phyloP scores from a whole-genome alignment of 2,888 invertebrate genomes.

The Bibio marci region DNA sequence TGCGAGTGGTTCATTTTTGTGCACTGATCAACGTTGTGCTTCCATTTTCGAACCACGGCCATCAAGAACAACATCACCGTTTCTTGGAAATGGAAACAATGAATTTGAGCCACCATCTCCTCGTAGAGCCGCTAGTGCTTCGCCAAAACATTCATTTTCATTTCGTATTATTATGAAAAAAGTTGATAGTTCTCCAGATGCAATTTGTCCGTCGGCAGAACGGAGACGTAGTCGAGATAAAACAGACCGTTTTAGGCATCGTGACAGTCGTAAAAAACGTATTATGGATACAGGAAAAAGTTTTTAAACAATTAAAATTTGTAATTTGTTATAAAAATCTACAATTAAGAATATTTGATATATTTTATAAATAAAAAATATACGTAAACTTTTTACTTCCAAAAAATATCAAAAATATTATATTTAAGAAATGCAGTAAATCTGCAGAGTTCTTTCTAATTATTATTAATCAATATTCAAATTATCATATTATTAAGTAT shows the following conservation, averaged over 20 bases:
- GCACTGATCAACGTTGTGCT: conserved; percentile 29
- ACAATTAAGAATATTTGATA: too few species aligned
- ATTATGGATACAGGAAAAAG: conserved; percentile 27
- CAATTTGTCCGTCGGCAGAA: conserved; percentile 22
- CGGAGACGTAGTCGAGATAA: conserved; percentile 23
- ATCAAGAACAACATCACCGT: conserved; percentile 31
- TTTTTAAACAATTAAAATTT: too few species aligned
- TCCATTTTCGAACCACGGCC: conserved; percentile 29
- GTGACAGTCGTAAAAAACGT: conserved; percentile 28
- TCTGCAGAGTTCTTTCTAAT: too few species aligned
- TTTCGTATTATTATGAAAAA: conserved; percentile 59
- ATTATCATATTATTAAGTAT: too few species aligned
- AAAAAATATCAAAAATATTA: too few species aligned
- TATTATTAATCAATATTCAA: too few species aligned
- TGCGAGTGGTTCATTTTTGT: conserved; percentile 23
- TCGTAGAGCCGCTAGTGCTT: conserved; percentile 41
- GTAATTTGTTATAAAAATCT: too few species aligned
- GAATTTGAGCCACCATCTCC: conserved; percentile 38
- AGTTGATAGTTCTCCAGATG: conserved; percentile 46
- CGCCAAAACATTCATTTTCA: conserved; percentile 57
- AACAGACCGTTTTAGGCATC: conserved; percentile 21
- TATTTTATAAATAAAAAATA: too few species aligned
- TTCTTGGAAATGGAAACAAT: conserved; percentile 31
- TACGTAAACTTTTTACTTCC: too few species aligned
- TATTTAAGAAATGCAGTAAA: too few species aligned